These are phyloP conservation scores for Kryphioiulus occultus DNA, from an alignment of 2,888 invertebrate species.

Conservation along the genomic window DNA sequence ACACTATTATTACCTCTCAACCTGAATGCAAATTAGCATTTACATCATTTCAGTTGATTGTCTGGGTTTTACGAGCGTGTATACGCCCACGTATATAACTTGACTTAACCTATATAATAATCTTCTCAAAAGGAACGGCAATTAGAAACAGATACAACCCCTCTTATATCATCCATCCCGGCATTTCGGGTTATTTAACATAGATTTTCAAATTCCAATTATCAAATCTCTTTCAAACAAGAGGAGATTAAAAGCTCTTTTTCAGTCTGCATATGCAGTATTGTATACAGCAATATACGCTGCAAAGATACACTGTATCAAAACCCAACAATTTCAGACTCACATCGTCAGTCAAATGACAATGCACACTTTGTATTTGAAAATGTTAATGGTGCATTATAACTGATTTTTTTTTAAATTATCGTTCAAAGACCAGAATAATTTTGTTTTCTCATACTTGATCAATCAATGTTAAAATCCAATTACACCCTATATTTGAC, in stretches of 20 bases:
- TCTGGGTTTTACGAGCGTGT: not conserved
- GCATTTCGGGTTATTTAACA: not conserved
- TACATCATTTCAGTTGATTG: not conserved
- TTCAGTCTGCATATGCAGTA: not conserved
- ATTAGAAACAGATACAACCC: not conserved
- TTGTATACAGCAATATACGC: not conserved
- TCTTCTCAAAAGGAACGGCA: not conserved
- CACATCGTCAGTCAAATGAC: not conserved
- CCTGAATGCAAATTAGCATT: constrained; percentile 24
- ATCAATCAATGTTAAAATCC: not conserved
- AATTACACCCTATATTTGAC: not conserved
- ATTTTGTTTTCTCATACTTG: not conserved
- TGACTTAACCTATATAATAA: not conserved
- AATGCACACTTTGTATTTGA: not conserved
- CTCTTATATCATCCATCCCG: not conserved
- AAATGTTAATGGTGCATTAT: not conserved
- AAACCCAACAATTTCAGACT: not conserved
- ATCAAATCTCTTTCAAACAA: not conserved
- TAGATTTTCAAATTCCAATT: not conserved
- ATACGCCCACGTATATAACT: not conserved
- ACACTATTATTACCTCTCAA: not conserved
- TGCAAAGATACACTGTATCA: not conserved
- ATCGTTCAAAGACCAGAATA: not conserved
- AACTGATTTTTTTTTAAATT: not conserved
- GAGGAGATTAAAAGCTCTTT: not conserved